phyloP scores from a whole-genome alignment of 2,888 invertebrate species.

The Coenonympha arcania region DNA sequence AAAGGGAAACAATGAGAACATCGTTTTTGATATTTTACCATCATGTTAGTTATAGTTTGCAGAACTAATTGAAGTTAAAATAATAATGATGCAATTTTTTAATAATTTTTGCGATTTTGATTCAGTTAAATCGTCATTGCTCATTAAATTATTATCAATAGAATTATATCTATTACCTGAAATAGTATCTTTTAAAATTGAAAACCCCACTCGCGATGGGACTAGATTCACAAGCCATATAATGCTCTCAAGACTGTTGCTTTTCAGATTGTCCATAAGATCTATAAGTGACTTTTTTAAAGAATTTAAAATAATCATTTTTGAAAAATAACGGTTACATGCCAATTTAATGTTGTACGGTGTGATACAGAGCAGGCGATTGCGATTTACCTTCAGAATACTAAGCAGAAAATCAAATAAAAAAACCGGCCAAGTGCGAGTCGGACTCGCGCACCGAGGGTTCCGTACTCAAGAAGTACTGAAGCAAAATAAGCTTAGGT shows the following conservation, averaged over 20 bases:
- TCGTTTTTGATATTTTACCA: too few species aligned
- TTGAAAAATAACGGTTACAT: too few species aligned
- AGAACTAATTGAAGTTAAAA: too few species aligned
- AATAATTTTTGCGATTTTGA: too few species aligned
- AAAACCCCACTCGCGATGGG: conserved; percentile 45
- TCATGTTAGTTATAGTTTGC: too few species aligned
- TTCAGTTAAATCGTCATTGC: background rate
- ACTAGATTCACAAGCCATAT: conserved; percentile 45
- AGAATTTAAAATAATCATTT: conserved; percentile 17
- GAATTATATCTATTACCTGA: conserved; percentile 28
- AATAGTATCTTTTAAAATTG: conserved; percentile 37
- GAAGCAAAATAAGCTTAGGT: too few species aligned
- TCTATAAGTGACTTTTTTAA: conserved; percentile 25
- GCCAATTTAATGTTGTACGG: background rate
- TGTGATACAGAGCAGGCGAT: background rate
- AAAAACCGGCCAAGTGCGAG: too few species aligned
- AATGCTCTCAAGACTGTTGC: conserved; percentile 41
- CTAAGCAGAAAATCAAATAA: background rate
- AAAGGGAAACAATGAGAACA: too few species aligned
- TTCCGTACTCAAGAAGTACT: too few species aligned
- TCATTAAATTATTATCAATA: background rate
- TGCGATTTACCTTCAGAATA: background rate
- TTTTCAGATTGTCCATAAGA: conserved; percentile 31
- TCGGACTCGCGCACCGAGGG: too few species aligned
- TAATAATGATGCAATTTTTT: too few species aligned